These are phyloP conservation scores for Hippolais icterina DNA, from an alignment of 2,113 vertebrate genomes.

Conservation along the genomic window DNA sequence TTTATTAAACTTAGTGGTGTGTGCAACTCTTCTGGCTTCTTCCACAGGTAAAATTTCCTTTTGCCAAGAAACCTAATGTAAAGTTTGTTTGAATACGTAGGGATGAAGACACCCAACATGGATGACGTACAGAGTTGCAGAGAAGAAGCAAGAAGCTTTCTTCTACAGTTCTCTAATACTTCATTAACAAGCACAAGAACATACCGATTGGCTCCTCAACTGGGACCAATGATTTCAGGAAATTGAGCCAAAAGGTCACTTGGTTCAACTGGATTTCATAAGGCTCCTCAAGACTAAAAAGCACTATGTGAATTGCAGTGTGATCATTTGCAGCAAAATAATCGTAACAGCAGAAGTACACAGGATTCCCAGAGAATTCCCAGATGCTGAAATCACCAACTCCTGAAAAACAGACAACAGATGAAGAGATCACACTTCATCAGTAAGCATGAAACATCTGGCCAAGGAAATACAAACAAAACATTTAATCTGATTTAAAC, in stretches of 20 bases:
- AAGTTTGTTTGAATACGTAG: not conserved
- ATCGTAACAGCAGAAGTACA: slow-evolving; percentile 94
- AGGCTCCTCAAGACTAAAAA: slow-evolving; percentile 94
- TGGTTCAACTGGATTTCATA: slow-evolving; percentile 95
- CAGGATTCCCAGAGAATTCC: slow-evolving; percentile 97
- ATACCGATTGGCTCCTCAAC: slow-evolving; percentile 90
- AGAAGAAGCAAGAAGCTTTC: not conserved
- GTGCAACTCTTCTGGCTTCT: not conserved
- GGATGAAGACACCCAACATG: not conserved
- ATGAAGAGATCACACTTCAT: not conserved
- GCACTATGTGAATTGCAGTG: slow-evolving; percentile 88
- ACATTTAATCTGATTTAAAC: not conserved
- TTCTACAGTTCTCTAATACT: not conserved
- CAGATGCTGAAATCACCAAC: slow-evolving; percentile 95
- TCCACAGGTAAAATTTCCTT: not conserved
- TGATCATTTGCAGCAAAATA: slow-evolving; percentile 94
- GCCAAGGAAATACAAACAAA: not conserved
- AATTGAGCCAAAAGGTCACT: slow-evolving; percentile 96
- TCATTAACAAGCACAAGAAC: not conserved
- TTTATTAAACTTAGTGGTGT: not conserved
- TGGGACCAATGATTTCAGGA: slow-evolving; percentile 88
- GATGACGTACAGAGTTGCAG: not conserved
- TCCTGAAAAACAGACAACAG: slow-evolving; percentile 71
- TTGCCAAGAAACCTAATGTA: not conserved
- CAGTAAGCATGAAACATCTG: not conserved